Evolutionary conservation across 2,113 vertebrate species (phyloP), one percentile per base, ranked within the genome.

Genomic region (Campylorhamphus procurvoides): DNA sequence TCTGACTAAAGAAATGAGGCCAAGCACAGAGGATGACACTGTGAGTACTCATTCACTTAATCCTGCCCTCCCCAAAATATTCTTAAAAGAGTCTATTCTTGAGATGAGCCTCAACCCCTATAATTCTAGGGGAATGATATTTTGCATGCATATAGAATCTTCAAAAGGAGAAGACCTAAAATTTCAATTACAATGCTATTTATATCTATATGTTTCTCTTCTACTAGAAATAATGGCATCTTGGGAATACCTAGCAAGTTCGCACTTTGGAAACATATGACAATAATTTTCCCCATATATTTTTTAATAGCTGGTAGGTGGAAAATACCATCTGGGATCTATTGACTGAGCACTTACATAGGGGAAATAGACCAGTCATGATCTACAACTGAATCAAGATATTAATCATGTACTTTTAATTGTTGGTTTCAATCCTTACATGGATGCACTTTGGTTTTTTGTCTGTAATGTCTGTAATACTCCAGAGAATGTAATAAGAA

Each of bases 361-460:
- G 39, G 39, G 50, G 5, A 56, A 39, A 84, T 55, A 78, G 24
- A 89, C 42, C 69, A 96, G 22, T 91, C 80, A 95, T 78, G 47
- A 89, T 67, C 77, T 96, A 84, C 56, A 3, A 94, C 56, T 73
- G 44, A 89, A 89, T 87, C 12, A 67, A 87, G 44, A 67, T 87
- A 84, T 78, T 78, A 63, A 89, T 82, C 42, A 72, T n/a, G 23
- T 81, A 35, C 6, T 87, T 96, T 95, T 96, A 96, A 96, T 96
- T 74, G 9, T 81, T 46, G 62, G 3, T 71, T 89, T 96, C 35
- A 87, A 44, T 89, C 77, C 52, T 96, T 94, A 95, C 81, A 95
- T 14, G 66, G 52, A 87, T 4, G 52, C 33, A 74, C 29, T 49
- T 44, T 6, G 1, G 1, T 3, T 79, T 67, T 81, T 90, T 60